Base-by-base conservation (phyloP, 2,113 vertebrate genomes). In the Henicopernis longicauda region DNA sequence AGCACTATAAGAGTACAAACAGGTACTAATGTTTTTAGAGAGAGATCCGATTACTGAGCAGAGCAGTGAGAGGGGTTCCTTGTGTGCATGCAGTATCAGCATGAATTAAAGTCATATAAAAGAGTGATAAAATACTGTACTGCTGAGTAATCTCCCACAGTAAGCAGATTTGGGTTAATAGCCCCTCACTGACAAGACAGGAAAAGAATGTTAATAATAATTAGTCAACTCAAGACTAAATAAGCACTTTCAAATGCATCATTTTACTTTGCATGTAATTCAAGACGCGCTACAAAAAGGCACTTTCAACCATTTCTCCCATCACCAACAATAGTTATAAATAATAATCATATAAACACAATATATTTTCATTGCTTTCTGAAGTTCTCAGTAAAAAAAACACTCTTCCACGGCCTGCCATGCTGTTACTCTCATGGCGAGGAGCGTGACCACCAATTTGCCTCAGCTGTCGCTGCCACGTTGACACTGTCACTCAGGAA, bases 221-320 rank as follows among this genome's bases (percentile, higher is more conserved):
- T 87, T 93, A 95, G 84, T 96, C 95, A 93, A n/a, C 58, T 91
- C 86, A 63, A 91, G 94, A 95, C 87, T 97, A 97, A 95, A 79
- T 36, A 91, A 96, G 96, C 95, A 97, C 96, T 96, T 97, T 95
- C 58, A 94, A 90, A 88, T 1, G 2, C 55, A 93, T 83, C 45
- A 69, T 63, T 93, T 95, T 73, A 90, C 20, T 89, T 67, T 23
- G 26, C 50, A 67, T 90, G 31, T 77, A 79, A 80, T 74, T 95
- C 83, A 84, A 93, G 52, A 44, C 89, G 91, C 8, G 59, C 79
- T 97, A 76, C 67, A 58, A 91, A 95, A 88, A 0, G 3, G 89
- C 84, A 94, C 81, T 96, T 96, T 82, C 71, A 91, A 70, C 70
- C 32, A 78, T 70, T 96, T 88, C 78, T 95, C 57, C 61, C 65